Base-by-base conservation (phyloP, 2,113 vertebrate species). In the Brevimyrus niger region DNA sequence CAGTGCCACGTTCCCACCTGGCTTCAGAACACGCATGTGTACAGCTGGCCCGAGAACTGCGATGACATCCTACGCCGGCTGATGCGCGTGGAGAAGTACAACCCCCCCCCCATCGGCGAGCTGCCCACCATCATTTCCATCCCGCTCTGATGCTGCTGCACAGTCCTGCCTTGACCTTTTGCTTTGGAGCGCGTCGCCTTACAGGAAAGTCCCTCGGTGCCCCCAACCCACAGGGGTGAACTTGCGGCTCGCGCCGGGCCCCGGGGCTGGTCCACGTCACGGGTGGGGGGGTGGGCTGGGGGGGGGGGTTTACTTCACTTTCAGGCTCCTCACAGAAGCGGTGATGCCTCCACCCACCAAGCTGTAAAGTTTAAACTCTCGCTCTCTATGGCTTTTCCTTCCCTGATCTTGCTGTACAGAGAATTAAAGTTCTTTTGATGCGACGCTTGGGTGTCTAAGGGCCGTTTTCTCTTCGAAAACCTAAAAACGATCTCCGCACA, bases 41-140 rank as follows among this genome's bases (percentile, higher is more conserved):
- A 95, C 91, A 89, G 90, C 5, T 97, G 96, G 96, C 96, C 96
- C 4, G 91, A 92, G 1, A 95, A 96, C 91, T 92, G 93, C 0
- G 96, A 96, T 15, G 96, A 97, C 92, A 94, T 97, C 11, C 91
- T 97, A 69, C 94, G 96, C 31, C 93, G 96, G 9, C 93, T 97
- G 53, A 96, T 96, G 95, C 94, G 96, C 51, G 94, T 96, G 4
- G 96, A 97, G 94, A 97, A 97, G 87, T 97, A 97, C 83, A 95
- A 95, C 47, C 95, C 96, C 0, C 96, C 96, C 0, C 96, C 96
- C 0, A 94, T 96, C 0, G 96, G 96, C 17, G 92, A 93, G 19
- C 94, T 97, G 11, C 96, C 96, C 8, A 96, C 96, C 89, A 97
- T 97, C 19, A 93, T 97, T 65, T 96, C 96, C 90, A 96, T 96